These are phyloP conservation scores for Drosophila ogumai DNA, from an alignment of 1,140 invertebrate genomes.

Conservation along the genomic window DNA sequence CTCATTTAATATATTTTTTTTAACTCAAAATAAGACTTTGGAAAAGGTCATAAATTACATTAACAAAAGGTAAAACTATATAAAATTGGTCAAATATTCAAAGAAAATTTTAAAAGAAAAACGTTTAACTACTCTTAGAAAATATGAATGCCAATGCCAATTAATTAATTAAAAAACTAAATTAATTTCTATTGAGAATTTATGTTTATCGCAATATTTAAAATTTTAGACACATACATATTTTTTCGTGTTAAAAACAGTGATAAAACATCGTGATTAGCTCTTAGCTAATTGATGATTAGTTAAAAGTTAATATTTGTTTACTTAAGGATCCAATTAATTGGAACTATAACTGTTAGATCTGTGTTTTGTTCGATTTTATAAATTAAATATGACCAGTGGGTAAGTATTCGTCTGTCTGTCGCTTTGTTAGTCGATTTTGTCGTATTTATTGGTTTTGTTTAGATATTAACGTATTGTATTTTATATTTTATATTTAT, in stretches of 20 bases:
- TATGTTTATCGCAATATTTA: not conserved
- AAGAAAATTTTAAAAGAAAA: not conserved
- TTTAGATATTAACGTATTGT: not conserved
- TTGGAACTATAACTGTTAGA: not conserved
- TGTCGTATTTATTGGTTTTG: not conserved
- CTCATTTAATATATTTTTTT: not conserved
- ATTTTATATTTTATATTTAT: not conserved
- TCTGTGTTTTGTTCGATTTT: not conserved
- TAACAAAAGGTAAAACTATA: not conserved
- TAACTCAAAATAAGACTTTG: not conserved
- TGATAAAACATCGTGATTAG: not conserved
- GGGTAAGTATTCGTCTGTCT: constrained; percentile 7
- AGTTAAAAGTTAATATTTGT: not conserved
- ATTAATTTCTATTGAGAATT: not conserved
- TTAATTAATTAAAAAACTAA: not conserved
- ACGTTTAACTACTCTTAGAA: not conserved
- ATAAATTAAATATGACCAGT: not conserved
- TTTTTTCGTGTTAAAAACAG: not conserved
- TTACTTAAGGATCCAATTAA: not conserved
- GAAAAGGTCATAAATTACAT: not conserved
- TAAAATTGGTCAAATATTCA: not conserved
- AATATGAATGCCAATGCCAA: not conserved
- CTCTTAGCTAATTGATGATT: not conserved
- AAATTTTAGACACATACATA: not conserved
- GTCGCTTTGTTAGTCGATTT: not conserved